Evolutionary conservation across 35 echinoderm and acorn worm species (phyloP).

Genomic region (Stichopus chloronotus): DNA sequence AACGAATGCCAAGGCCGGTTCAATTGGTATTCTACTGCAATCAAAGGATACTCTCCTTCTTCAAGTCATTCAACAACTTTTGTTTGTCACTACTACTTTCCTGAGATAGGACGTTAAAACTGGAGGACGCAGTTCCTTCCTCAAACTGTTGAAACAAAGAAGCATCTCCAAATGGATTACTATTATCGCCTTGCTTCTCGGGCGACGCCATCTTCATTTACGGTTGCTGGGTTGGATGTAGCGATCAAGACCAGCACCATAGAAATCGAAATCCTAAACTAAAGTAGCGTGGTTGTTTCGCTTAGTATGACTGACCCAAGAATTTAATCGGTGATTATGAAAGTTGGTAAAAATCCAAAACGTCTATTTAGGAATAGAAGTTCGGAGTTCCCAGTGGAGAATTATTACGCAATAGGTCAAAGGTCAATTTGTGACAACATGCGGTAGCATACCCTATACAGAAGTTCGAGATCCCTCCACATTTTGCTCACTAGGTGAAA

Average conservation of each 20-base stretch:
- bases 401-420: no score
- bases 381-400: no score
- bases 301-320: no score
- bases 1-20: not conserved
- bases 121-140: not conserved
- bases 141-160: slow-evolving; percentile 29
- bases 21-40: not conserved
- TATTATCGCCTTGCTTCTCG: not conserved
- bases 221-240: not conserved
- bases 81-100: not conserved
- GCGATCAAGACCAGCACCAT: not conserved
- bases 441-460: no score
- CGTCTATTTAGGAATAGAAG: no score
- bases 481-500: no score
- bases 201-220: not conserved
- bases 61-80: slow-evolving; percentile 11
- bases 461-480: no score
- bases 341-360: no score
- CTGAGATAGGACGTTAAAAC: not conserved
- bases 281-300: no score
- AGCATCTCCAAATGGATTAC: slow-evolving; percentile 32
- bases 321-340: no score
- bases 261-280: no score
- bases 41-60: slow-evolving; percentile 28
- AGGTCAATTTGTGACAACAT: no score